Base-by-base conservation (phyloP, 2,888 invertebrate species). In the Selenia dentaria region DNA sequence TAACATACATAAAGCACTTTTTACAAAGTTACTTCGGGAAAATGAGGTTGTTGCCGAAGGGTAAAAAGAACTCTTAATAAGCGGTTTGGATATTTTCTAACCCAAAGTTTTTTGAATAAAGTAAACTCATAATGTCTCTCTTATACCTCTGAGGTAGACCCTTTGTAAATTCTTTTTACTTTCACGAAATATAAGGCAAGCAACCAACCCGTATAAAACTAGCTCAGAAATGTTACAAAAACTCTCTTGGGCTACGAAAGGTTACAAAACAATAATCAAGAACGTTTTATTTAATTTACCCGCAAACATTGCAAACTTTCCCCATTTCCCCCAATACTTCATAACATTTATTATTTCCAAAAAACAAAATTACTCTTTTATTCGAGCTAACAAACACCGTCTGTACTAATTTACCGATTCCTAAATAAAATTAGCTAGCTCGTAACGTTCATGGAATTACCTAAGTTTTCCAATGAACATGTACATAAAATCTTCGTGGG, bases 391-490 rank as follows among this genome's bases (percentile, higher is more conserved):
- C 44, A 41, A 44, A 46, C 35, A 48, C 40, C 41, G 42, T 48
- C 44, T 45, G 46, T 37, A 14, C 48, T 43, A 53, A 45, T 48
- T 44, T 42, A 48, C 40, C 43, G 43, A 45, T 45, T 49, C 29
- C 43, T 42, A 45, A 47, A 45, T 54, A 57, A 52, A 52, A 50
- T 52, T 54, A 54, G 44, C 27, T 6, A 29, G 42, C 33, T 47
- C 49, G 47, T 50, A 44, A 51, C 37, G 44, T 47, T 41, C 26
- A 18, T 22, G 13, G 35, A 53, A 58, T 43, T 25, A 40, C 14
- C 24, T 10, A 59, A 59, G 52, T 54, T 59, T 48, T 24, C 13
- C 50, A 43, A 56, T 52, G 37, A 50, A 34, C 36, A 28, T 33
- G 43, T 52, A 33, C 45, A 35, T 52, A 44, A 40, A 50, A 45